Conservation (phyloP, 2,888 invertebrate species). For the Lingula anatina region DNA sequence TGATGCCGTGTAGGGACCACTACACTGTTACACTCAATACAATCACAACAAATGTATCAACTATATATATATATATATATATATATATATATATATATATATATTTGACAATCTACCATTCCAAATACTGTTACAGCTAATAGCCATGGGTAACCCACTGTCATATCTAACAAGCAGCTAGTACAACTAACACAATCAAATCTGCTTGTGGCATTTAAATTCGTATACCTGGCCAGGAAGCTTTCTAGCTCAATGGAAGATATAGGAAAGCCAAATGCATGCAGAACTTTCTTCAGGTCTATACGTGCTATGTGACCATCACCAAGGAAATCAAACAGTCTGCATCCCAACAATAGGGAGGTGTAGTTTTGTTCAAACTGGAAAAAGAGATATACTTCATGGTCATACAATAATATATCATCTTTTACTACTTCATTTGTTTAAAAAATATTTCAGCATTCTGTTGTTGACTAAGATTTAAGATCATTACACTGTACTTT, state of each 20-base stretch:
- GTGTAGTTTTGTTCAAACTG: slow-evolving; percentile 40
- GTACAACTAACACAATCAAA: no score
- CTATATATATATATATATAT: no score
- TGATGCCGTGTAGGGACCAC: no score
- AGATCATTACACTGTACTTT: neutral
- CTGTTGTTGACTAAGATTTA: neutral
- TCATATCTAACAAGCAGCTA: no score
- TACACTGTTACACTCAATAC: no score
- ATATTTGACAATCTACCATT: no score
- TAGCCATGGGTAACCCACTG: no score
- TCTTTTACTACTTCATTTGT: no score
- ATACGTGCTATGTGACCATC: slow-evolving; percentile 31
- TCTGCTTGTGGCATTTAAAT: no score
- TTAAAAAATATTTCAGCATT: neutral
- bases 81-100: no score
- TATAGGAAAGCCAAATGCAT: slow-evolving; percentile 34
- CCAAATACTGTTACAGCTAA: no score
- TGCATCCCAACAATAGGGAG: slow-evolving; percentile 28
- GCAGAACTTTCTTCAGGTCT: slow-evolving; percentile 35
- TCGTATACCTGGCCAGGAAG: slow-evolving; percentile 27
- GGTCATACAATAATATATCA: neutral
- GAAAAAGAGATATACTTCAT: slow-evolving; percentile 6
- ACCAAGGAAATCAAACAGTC: slow-evolving; percentile 33
- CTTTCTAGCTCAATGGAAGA: slow-evolving; percentile 30
- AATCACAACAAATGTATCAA: no score